Evolutionary conservation across 2,888 invertebrate species (phyloP), one percentile per base, ranked within the genome.

Genomic region (Metallyticus violacea): DNA sequence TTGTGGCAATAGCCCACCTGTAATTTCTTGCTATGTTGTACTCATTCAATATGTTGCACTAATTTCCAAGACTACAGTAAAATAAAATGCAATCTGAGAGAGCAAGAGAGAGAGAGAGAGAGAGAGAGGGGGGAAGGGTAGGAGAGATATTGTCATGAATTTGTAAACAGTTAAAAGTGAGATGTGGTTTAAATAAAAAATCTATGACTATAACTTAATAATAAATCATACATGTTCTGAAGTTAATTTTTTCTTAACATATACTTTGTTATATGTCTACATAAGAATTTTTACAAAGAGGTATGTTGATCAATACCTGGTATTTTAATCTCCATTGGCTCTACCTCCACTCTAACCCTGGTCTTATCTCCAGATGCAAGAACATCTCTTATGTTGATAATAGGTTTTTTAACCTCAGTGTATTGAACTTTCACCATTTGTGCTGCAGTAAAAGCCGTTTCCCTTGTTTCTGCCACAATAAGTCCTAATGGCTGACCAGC

Each of bases 401-500:
- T 80, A 25, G 88, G 88, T 29, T 81, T 82, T 7, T 26, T 26
- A 2, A 80, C 90, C 7, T 92, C 91, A 77, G 91, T 92, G 88
- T 95, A 95, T 62, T 91, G 92, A 0, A 95, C 92, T 90, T 93
- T 92, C 0, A 96, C 95, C 81, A 94, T 90, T 25, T 92, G 91
- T 0, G 94, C 93, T 0, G 95, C 95, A 87, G 92, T 91, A 87
- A 94, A 92, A 0, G 96, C 96, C 25, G 94, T 89, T 0, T 92
- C 92, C 28, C 93, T 93, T 1, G 93, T 93, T 22, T 92, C 93
- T 0, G 97, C 97, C 0, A 95, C 94, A 6, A 97, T 92, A 1
- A 97, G 90, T 0, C 96, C 97, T 6, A 97, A 90, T 0, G 97
- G 95, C 90, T 97, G 97, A 0, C 96, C 95, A 88, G 95, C 94